These are phyloP conservation scores for Macropis europaea DNA, from an alignment of 2,888 invertebrate species.

Conservation along the genomic window DNA sequence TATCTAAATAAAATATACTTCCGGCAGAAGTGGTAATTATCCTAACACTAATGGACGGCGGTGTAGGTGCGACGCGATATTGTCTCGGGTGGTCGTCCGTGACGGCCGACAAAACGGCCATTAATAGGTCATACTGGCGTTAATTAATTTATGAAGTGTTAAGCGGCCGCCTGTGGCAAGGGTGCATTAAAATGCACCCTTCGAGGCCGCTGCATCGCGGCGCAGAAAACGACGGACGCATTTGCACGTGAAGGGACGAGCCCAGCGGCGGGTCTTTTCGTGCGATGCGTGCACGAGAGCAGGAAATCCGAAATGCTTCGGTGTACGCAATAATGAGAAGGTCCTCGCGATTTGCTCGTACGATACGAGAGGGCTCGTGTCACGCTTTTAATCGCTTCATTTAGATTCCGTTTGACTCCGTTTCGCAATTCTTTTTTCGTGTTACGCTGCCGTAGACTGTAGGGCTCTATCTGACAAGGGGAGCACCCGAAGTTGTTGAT, in stretches of 20 bases:
- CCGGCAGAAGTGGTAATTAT: no score
- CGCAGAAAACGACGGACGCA: slow-evolving; percentile 12
- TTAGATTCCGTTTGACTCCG: slow-evolving; percentile 35
- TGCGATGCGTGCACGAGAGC: slow-evolving; percentile 16
- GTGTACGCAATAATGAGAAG: slow-evolving; percentile 39
- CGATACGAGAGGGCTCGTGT: slow-evolving; percentile 39
- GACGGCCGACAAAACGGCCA: slow-evolving; percentile 51
- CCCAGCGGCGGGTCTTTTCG: slow-evolving; percentile 9
- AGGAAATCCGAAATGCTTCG: slow-evolving; percentile 55
- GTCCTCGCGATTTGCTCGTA: slow-evolving; percentile 37
- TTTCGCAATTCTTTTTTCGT: no score
- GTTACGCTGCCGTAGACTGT: no score
- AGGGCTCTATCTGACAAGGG: no score
- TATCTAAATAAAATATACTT: no score
- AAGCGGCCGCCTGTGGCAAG: slow-evolving; percentile 47
- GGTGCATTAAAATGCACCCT: slow-evolving; percentile 74
- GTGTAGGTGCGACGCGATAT: background rate
- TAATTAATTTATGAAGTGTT: slow-evolving; percentile 72
- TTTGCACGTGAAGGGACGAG: slow-evolving; percentile 2
- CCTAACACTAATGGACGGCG: no score
- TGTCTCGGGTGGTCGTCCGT: background rate
- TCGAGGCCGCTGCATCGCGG: slow-evolving; percentile 41
- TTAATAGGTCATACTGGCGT: slow-evolving; percentile 55
- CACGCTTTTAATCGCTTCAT: slow-evolving; percentile 51
- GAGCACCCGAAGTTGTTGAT: no score